Base-by-base conservation (phyloP, 1,140 invertebrate genomes). In the Nymphalis io region DNA sequence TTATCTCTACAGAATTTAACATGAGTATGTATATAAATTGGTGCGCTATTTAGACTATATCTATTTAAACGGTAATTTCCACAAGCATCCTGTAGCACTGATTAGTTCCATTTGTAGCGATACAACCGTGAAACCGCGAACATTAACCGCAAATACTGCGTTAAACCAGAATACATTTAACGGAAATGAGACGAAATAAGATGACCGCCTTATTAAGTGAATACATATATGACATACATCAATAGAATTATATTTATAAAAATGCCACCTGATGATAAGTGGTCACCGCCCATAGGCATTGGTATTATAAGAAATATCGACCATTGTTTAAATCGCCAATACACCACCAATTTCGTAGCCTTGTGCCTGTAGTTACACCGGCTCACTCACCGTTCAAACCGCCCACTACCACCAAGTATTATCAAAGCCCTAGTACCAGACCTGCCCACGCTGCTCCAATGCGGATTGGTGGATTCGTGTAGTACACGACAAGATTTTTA, bases 381-480 rank as follows among this genome's bases (percentile, higher is more conserved):
- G n/a, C n/a, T n/a, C n/a, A n/a, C n/a, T n/a, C n/a, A n/a, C n/a
- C n/a, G n/a, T n/a, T n/a, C n/a, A n/a, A n/a, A n/a, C n/a, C n/a
- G n/a, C n/a, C n/a, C n/a, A n/a, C n/a, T n/a, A n/a, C n/a, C n/a
- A n/a, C n/a, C n/a, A n/a, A n/a, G n/a, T n/a, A n/a, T n/a, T n/a
- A n/a, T n/a, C n/a, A n/a, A n/a, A n/a, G n/a, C n/a, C n/a, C n/a
- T n/a, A n/a, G n/a, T n/a, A n/a, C n/a, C n/a, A n/a, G n/a, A n/a
- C n/a, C n/a, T n/a, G n/a, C n/a, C 44, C 44, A 46, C 13, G 44
- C 44, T 46, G 44, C 44, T 46, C 44, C 44, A 46, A 46, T 46
- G 44, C 44, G 44, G 44, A 46, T 46, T 46, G 44, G 44, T 46
- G 44, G 44, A 8, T n/a, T n/a, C n/a, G n/a, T n/a, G n/a, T n/a